These are phyloP conservation scores for Marisa cornuarietis DNA, from an alignment of 1,140 invertebrate species.

Conservation along the genomic window DNA sequence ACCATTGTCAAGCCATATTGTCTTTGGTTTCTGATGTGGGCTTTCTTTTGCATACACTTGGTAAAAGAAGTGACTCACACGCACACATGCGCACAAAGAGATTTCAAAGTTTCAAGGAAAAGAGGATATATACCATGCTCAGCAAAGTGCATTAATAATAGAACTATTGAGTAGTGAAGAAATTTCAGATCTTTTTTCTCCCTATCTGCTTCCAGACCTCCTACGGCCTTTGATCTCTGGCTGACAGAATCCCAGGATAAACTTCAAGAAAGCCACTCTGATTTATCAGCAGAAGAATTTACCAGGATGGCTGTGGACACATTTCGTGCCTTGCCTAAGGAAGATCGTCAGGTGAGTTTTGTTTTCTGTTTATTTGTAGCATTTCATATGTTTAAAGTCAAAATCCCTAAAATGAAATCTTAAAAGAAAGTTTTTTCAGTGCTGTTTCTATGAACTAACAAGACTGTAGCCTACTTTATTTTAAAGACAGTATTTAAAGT, in stretches of 20 bases:
- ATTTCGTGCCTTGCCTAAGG: conserved; percentile 54
- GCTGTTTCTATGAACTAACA: neutral
- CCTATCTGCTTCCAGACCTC: conserved; percentile 30
- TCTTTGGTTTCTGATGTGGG: too few relatives aligned
- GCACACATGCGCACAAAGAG: too few relatives aligned
- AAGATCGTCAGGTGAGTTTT: conserved; percentile 54
- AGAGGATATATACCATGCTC: neutral
- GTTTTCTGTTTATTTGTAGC: too few relatives aligned
- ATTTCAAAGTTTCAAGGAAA: neutral
- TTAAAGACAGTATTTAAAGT: neutral
- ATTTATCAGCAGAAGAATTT: conserved; percentile 50
- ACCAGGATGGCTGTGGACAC: conserved; percentile 45
- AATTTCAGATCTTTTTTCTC: neutral
- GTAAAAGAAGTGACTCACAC: neutral
- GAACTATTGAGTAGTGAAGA: conserved; percentile 10
- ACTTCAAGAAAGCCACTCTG: conserved; percentile 46
- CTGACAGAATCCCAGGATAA: conserved; percentile 45
- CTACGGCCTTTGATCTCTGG: conserved; percentile 59
- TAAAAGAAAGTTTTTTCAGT: neutral
- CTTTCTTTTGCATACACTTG: neutral
- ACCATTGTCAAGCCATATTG: too few relatives aligned
- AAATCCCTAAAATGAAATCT: neutral
- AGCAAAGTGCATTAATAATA: conserved; percentile 1
- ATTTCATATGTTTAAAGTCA: neutral
- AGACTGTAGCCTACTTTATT: neutral